Conservation (phyloP, 1,140 invertebrate species). For the Homalodisca vitripennis region DNA sequence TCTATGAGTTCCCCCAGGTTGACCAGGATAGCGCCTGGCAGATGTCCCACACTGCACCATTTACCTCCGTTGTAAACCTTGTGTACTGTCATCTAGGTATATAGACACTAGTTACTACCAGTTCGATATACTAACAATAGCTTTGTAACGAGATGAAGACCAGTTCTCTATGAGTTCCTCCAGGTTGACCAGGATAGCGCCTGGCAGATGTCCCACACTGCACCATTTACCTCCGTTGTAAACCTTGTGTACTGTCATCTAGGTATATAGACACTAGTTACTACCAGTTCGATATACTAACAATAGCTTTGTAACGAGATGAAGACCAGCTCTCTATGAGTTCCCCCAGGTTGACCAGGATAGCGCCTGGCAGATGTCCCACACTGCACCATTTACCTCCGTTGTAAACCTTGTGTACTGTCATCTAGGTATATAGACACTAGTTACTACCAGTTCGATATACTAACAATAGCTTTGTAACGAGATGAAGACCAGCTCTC, state of each 20-base stretch:
- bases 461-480: conserved; percentile 64
- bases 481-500: conserved; percentile 71
- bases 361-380: conserved; percentile 72
- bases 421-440: too few relatives aligned
- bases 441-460: too few relatives aligned
- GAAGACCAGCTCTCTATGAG: conserved; percentile 74
- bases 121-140: too few relatives aligned
- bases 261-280: too few relatives aligned
- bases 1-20: conserved; percentile 76
- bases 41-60: conserved; percentile 78
- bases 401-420: too few relatives aligned
- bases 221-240: conserved; percentile 68
- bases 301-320: conserved; percentile 65
- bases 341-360: conserved; percentile 76
- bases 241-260: too few relatives aligned
- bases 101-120: too few relatives aligned
- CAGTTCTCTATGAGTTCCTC: conserved; percentile 74
- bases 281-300: too few relatives aligned
- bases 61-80: conserved; percentile 61
- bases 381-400: conserved; percentile 76
- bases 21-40: conserved; percentile 74
- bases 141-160: conserved; percentile 67
- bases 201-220: conserved; percentile 75
- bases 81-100: too few relatives aligned
- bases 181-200: conserved; percentile 73